phyloP scores from a whole-genome alignment of 2,797 vertebrate species.

The Myotis findleyi region DNA sequence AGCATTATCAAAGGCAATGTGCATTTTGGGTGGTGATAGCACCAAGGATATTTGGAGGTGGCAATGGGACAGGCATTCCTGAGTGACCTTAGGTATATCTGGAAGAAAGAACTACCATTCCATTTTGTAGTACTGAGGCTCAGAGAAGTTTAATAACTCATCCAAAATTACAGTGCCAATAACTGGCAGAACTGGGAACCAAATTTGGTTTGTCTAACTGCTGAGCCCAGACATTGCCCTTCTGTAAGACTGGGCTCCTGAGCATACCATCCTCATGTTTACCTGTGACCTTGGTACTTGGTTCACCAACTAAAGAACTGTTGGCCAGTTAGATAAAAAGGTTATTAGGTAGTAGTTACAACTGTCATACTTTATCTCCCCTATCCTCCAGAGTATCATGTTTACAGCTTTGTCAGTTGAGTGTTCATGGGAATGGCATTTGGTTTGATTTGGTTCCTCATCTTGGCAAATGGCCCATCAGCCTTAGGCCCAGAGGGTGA shows the following conservation, averaged over 20 bases:
- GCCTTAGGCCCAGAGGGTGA: not conserved
- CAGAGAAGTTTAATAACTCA: conserved; percentile 8
- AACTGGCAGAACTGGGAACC: not conserved
- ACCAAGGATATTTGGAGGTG: not conserved
- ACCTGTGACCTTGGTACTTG: not conserved
- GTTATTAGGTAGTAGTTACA: not conserved
- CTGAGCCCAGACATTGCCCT: not conserved
- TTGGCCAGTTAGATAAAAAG: not conserved
- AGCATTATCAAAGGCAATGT: conserved; percentile 37
- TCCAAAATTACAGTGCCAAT: not conserved
- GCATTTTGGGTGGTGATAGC: not conserved
- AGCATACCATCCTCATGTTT: not conserved
- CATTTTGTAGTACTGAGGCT: not conserved
- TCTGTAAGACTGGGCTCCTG: not conserved
- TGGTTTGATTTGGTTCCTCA: conserved; percentile 18
- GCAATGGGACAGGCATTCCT: not conserved
- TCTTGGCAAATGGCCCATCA: conserved; percentile 28
- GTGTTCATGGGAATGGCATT: not conserved
- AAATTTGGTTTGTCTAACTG: not conserved
- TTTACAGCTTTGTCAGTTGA: conserved; percentile 30
- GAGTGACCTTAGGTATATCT: not conserved
- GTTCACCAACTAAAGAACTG: not conserved
- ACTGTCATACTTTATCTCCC: not conserved
- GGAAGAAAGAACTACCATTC: not conserved
- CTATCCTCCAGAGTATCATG: not conserved